Evolutionary conservation across 2,797 vertebrate genomes (phyloP).

Genomic region (Hirundo rustica): DNA sequence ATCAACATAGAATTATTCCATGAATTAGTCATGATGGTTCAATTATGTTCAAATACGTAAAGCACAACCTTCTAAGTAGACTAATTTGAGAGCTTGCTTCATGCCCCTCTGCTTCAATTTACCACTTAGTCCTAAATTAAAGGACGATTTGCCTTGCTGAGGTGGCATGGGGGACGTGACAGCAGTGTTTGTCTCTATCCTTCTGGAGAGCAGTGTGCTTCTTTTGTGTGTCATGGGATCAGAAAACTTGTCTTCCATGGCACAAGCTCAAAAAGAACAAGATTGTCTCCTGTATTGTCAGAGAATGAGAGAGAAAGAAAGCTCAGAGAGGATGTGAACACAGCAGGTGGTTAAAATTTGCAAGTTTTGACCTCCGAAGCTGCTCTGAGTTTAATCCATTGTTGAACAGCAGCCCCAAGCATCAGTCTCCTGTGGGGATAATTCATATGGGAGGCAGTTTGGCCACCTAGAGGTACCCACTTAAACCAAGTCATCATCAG

Average conservation of each 20-base stretch:
- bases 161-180: not conserved
- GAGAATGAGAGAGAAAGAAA: not conserved
- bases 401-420: not conserved
- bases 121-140: constrained; percentile 4
- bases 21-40: not conserved
- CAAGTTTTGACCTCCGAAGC: not conserved
- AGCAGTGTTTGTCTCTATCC: not conserved
- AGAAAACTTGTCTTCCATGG: not conserved
- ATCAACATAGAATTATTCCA: not conserved
- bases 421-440: too few species aligned
- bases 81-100: not conserved
- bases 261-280: not conserved
- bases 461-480: not conserved
- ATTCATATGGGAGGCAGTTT: not conserved
- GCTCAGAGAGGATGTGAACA: not conserved
- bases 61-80: not conserved
- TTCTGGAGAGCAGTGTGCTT: not conserved
- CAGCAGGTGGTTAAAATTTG: not conserved
- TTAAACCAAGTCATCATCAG: not conserved
- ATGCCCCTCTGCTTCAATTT: not conserved
- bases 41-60: constrained; percentile 27
- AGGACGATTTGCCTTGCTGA: not conserved
- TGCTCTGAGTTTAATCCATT: not conserved
- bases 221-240: fast-evolving
- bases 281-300: not conserved